Evolutionary conservation across 2,888 invertebrate species (phyloP), one percentile per base, ranked within the genome.

Genomic region (Cecidostiba fungosa): DNA sequence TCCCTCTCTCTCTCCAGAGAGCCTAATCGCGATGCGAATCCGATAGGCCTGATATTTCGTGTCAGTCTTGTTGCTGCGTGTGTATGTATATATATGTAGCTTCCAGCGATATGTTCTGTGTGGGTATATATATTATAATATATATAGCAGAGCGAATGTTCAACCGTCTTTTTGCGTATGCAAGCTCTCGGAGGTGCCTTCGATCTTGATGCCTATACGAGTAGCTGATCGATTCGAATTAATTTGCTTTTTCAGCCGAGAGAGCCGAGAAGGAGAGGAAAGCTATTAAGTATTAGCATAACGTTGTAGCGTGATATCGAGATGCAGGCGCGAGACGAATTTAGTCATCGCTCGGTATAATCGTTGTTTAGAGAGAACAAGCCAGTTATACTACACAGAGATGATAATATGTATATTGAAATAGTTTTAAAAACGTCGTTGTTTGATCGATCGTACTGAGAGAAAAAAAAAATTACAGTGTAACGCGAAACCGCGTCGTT

Each of bases 1-100:
- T 59, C 54, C 8, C 3, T 26, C 62, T 62, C 62, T 47, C 54
- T 54, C n/a, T n/a, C n/a, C n/a, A n/a, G n/a, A n/a, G 23, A 62
- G 77, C 23, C 80, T 77, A 86, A 86, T 86, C 83, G 83, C 50
- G 77, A 70, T 74, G 80, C 86, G 80, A 80, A 80, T 83, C 79
- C 72, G 83, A 86, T 86, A 73, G 72, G 80, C 77, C 32, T 29
- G 73, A 74, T n/a, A n/a, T 80, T 77, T 77, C 39, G 62, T 36
- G 59, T 54, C 39, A 54, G 66, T 74, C 73, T 66, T 36, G 32
- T 77, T 36, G 39, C 23, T 23, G 19, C 39, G 8, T 50, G 19
- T 16, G 50, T 50, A 16, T 50, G 6, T 16, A 47, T 47, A 1
- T 16, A 3, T 47, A 47, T 47, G 16, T 6, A 16, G 50, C 19